Base-by-base conservation (phyloP, 2,888 invertebrate species). In the Leptopterna dolabrata region DNA sequence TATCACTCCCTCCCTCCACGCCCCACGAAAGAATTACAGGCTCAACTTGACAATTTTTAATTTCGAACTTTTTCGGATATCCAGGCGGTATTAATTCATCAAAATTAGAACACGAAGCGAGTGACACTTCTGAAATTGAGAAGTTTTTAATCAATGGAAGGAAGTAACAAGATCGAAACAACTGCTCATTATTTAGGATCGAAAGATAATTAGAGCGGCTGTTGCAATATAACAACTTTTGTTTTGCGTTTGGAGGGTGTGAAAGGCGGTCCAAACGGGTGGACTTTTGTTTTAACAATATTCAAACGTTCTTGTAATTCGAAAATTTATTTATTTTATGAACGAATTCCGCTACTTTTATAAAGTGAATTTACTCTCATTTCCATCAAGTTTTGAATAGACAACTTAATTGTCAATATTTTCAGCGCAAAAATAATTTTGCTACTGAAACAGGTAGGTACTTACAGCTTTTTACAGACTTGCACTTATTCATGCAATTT, bases 31-130 rank as follows among this genome's bases (percentile, higher is more conserved):
- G 30, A 76, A 78, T 78, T 78, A 78, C 78, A 43, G 4, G 36
- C 73, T 76, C 78, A 14, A 41, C 45, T 78, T 78, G 78, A 78
- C 78, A 45, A 45, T 43, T 78, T 78, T 45, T 45, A n/a, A 63
- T 24, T 63, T 24, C 3, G 24, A 63, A 63, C 63, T 13, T 24
- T 24, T 24, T 24, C 19, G 24, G 63, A 63, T 63, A 24, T n/a
- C n/a, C n/a, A n/a, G 24, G 63, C 63, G 27, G 6, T 27, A 27
- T 27, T 63, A 63, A 63, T 63, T 63, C n/a, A 63, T 63, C 63
- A 63, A 63, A 24, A 24, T 24, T 9, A 63, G 24, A 63, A 24
- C 63, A 7, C 14, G 0, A 36, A 36, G 36, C 36, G 16, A n/a
- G 24, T 24, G 63, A 27, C 63, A 9, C 24, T 0, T 13, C 11